Percentiles rank a stretch among this genome's conserved stretches.
Evolutionary conservation across 2,113 vertebrate genomes (phyloP).

Genomic region (Narcine bancroftii): DNA sequence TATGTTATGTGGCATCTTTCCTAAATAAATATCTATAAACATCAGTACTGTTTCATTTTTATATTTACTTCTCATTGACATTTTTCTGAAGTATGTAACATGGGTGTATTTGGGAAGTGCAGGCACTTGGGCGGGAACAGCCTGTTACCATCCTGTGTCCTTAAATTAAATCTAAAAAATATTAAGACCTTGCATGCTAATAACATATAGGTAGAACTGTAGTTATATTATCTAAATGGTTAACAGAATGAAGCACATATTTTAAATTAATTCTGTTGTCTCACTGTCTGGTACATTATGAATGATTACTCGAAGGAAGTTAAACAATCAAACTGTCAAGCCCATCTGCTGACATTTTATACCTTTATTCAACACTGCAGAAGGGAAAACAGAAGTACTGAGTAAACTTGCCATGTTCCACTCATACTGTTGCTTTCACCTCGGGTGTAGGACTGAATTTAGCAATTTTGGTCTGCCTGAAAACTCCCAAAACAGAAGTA

Average conservation of each 20-base stretch:
- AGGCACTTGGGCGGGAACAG: no score
- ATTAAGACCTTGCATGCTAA: not conserved
- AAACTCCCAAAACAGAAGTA: not conserved
- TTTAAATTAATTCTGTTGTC: not conserved
- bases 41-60: not conserved
- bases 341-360: not conserved
- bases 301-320: not conserved
- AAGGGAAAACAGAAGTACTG: not conserved
- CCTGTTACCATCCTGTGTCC: no score
- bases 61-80: not conserved
- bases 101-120: no score
- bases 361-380: not conserved
- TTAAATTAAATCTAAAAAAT: no score
- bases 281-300: not conserved
- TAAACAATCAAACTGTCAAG: not conserved
- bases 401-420: not conserved
- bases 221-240: not conserved
- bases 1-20: not conserved
- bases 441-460: not conserved
- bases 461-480: not conserved
- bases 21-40: not conserved
- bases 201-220: not conserved
- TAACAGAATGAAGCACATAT: not conserved
- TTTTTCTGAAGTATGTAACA: no score
- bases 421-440: not conserved